These are phyloP conservation scores for Proterorhinus semilunaris DNA, from an alignment of 2,113 vertebrate genomes.

Conservation along the genomic window DNA sequence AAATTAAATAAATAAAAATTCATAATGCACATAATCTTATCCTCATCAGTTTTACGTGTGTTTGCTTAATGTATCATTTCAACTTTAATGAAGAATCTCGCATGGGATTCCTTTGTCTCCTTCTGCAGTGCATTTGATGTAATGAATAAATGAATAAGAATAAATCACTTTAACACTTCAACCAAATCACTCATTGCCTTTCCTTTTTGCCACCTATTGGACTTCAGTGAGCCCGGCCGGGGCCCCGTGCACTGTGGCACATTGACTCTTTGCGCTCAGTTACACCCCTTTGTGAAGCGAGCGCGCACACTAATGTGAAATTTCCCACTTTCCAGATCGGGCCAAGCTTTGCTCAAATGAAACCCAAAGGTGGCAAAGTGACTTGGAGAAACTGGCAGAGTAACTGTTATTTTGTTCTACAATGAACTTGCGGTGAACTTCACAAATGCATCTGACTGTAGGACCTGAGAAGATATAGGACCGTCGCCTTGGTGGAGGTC, in stretches of 20 bases:
- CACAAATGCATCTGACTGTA: neutral
- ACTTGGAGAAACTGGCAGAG: conserved; percentile 5
- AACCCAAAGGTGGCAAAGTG: conserved; percentile 9
- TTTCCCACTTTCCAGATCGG: conserved; percentile 55
- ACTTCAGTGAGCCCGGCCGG: neutral
- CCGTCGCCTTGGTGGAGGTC: neutral
- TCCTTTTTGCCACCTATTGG: neutral
- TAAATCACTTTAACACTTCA: no score
- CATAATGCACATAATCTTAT: no score
- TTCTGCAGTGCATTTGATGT: conserved; percentile 1
- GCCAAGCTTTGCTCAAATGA: conserved; percentile 40
- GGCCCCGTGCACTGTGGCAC: neutral
- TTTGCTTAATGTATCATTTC: conserved; percentile 7
- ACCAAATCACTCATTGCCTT: no score
- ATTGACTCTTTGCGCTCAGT: conserved; percentile 20
- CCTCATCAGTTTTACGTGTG: neutral
- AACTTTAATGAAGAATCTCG: conserved; percentile 20
- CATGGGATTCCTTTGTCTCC: conserved; percentile 52
- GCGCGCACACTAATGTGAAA: conserved; percentile 66
- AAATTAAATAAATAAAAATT: no score
- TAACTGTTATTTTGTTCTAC: neutral
- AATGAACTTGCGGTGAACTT: neutral
- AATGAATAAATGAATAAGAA: no score
- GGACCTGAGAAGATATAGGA: no score
- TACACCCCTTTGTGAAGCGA: conserved; percentile 43